Base-by-base conservation (phyloP, 1,140 invertebrate genomes). In the Dufourea novaeangliae region DNA sequence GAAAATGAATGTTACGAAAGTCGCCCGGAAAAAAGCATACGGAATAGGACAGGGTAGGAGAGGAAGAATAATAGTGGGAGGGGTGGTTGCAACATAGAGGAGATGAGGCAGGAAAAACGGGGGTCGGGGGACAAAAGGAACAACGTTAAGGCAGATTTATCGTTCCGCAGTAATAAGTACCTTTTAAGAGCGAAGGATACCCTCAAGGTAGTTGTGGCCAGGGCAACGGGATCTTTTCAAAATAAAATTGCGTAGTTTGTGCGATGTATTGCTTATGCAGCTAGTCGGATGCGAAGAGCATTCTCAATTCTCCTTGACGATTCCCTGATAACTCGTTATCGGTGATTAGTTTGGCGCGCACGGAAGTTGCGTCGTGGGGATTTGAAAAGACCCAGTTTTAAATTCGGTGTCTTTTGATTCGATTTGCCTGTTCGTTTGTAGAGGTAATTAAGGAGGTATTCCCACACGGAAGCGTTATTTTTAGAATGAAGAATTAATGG, bases 91-190 rank as follows among this genome's bases (percentile, higher is more conserved):
- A 61, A 22, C 59, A 2, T 10, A 37, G 39, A 44, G 17, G 20
- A 32, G 66, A 29, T 11, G 22, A 52, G 66, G 14, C 54, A 12
- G 27, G 29, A 14, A 7, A 27, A 25, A 11, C n/a, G 59, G 46
- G 70, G 52, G 2, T 6, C 3, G 54, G 20, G 17, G 46, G 39
- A 46, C 44, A 34, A 71, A 50, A 39, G 25, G 44, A 22, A 41
- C n/a, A 12, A 25, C 22, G 39, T 77, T 77, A 82, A 82, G 41
- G 68, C 54, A 71, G 29, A 82, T 82, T 82, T 80, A 82, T 82
- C 78, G 74, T 46, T 50, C 61, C 56, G 52, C 62, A 44, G 44
- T 80, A 82, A 80, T 82, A 80, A 82, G 80, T 76, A 70, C 37
- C 80, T 61, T 74, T 76, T 77, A 80, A 80, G 61, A 77, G 39